Evolutionary conservation across 2,888 invertebrate genomes (phyloP).

Genomic region (Meganola albula): DNA sequence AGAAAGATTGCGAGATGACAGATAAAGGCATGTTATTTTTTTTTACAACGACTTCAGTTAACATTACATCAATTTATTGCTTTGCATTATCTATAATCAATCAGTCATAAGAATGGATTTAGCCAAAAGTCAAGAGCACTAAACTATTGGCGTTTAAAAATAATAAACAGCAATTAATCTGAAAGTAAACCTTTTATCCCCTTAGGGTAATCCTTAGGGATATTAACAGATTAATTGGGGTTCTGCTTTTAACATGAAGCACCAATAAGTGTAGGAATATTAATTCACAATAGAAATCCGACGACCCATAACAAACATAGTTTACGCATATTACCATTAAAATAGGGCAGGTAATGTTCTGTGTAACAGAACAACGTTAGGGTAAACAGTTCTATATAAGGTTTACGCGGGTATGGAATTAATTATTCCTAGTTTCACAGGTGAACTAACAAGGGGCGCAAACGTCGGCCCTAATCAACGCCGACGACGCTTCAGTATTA

Average conservation of each 20-base stretch:
- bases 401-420: constrained; percentile 36
- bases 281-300: constrained; percentile 18
- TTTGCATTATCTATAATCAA: too few species aligned
- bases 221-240: constrained; percentile 5
- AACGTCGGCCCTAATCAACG: constrained; percentile 36
- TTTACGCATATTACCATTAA: constrained; percentile 24
- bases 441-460: constrained; percentile 41
- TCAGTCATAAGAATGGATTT: too few species aligned
- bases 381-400: constrained; percentile 31
- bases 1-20: too few species aligned
- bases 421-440: constrained; percentile 44
- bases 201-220: not conserved
- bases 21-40: too few species aligned
- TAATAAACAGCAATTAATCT: too few species aligned
- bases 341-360: constrained; percentile 31
- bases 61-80: too few species aligned
- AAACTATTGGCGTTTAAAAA: too few species aligned
- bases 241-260: constrained; percentile 6
- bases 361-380: constrained; percentile 29
- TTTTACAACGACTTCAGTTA: too few species aligned
- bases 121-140: too few species aligned
- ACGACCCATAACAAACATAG: constrained; percentile 13
- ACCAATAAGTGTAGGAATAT: constrained; percentile 10
- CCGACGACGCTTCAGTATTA: constrained; percentile 28
- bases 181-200: too few species aligned